phyloP scores from a whole-genome alignment of 53 echinoderm and acorn worm genomes.

The Hippasteria phrygiana region DNA sequence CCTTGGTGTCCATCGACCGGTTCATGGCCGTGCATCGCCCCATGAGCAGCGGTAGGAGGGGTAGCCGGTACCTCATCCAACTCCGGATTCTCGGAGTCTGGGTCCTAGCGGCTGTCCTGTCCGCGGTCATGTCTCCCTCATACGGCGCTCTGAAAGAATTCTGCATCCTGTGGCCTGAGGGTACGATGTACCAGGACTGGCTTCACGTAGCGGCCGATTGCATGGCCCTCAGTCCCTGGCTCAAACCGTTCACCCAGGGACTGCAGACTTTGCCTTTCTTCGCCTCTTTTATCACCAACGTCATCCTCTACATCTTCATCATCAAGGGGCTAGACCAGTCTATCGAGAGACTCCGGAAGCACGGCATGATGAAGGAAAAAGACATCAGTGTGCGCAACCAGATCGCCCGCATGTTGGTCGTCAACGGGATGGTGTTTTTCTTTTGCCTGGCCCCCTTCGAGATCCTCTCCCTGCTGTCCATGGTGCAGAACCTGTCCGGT shows the following conservation, averaged over 20 bases:
- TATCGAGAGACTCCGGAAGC: conserved; percentile 67
- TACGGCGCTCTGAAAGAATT: conserved; percentile 41
- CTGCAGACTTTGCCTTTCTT: conserved; percentile 77
- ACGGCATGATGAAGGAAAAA: conserved; percentile 74
- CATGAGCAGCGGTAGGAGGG: conserved; percentile 47
- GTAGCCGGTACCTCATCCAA: conserved; percentile 47
- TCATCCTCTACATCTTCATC: conserved; percentile 73
- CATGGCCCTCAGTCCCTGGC: conserved; percentile 23
- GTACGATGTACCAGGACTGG: conserved; percentile 49
- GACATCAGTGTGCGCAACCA: conserved; percentile 80
- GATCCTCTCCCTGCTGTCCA: conserved; percentile 62
- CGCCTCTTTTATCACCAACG: conserved; percentile 69
- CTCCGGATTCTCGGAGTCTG: conserved; percentile 57
- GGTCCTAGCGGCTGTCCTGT: conserved; percentile 61
- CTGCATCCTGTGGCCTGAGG: conserved; percentile 73
- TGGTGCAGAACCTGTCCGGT: conserved; percentile 22
- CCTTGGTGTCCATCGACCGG: conserved; percentile 77
- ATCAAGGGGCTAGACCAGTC: conserved; percentile 75
- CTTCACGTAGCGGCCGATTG: conserved; percentile 62
- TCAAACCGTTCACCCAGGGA: conserved; percentile 61
- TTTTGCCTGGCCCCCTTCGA: conserved; percentile 84
- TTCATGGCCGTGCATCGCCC: conserved; percentile 80
- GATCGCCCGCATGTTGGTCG: conserved; percentile 83
- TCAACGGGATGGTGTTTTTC: conserved; percentile 81
- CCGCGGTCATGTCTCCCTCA: conserved; percentile 69